phyloP scores from a whole-genome alignment of 2,888 invertebrate species.

The Torymus aiolomorphi region DNA sequence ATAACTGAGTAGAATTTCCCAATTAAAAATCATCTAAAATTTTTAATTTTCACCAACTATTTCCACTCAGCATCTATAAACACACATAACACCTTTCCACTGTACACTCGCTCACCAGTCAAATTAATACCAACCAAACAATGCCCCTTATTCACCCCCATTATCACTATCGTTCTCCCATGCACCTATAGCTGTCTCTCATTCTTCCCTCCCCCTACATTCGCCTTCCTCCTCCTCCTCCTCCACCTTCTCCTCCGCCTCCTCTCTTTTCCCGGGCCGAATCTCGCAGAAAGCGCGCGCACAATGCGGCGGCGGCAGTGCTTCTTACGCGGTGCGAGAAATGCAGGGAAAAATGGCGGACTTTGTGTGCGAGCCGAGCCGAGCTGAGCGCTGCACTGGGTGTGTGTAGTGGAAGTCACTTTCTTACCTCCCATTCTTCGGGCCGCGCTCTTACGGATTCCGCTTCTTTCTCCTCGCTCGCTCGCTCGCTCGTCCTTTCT shows the following conservation, averaged over 20 bases:
- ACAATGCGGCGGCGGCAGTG: not conserved
- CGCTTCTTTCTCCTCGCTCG: slow-evolving; percentile 38
- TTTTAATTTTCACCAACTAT: no score
- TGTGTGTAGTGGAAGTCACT: slow-evolving; percentile 52
- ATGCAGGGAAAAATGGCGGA: slow-evolving; percentile 55
- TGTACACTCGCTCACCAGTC: no score
- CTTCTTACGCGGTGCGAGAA: slow-evolving; percentile 36
- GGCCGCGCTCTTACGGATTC: slow-evolving; percentile 49
- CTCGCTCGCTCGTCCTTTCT: slow-evolving; percentile 20
- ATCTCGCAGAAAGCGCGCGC: slow-evolving; percentile 7
- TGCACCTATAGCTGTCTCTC: no score
- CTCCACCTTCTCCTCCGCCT: not conserved
- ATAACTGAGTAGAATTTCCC: no score
- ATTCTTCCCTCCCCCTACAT: no score
- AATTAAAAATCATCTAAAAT: no score
- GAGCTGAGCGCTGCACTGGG: not conserved
- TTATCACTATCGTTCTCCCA: no score
- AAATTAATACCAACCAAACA: no score
- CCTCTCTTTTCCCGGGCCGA: not conserved
- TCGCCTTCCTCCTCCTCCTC: no score
- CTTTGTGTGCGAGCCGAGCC: slow-evolving; percentile 23
- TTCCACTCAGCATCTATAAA: no score
- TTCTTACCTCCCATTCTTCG: slow-evolving; percentile 52
- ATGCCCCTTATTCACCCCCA: no score
- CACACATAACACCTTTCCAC: no score